These are phyloP conservation scores for Talpa occidentalis DNA, from an alignment of 2,113 vertebrate genomes.

Conservation along the genomic window DNA sequence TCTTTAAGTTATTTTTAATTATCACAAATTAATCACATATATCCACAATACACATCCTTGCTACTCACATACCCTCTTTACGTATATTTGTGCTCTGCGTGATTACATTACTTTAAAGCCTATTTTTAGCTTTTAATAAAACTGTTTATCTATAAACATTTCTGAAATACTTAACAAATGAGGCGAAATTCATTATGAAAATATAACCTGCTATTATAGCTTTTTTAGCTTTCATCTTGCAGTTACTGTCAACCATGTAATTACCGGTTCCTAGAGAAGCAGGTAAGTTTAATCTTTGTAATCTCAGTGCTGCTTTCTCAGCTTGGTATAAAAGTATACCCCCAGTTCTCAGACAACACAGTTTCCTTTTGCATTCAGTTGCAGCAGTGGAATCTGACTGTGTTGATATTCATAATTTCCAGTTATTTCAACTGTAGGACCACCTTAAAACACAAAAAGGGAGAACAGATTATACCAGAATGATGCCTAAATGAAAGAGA, in stretches of 20 bases:
- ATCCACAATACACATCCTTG: constrained; percentile 34
- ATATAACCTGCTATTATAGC: constrained; percentile 40
- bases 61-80: constrained; percentile 54
- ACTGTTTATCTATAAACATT: constrained; percentile 38
- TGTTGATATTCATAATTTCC: not conserved
- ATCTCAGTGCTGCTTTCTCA: constrained; percentile 1
- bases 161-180: constrained; percentile 63
- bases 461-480: not conserved
- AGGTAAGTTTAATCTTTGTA: constrained; percentile 16
- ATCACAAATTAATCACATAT: constrained; percentile 58
- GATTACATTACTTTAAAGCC: constrained; percentile 55
- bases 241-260: constrained; percentile 50
- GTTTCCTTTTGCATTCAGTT: not conserved
- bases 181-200: constrained; percentile 63
- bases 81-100: constrained; percentile 65
- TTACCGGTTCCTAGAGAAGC: constrained; percentile 51
- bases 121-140: constrained; percentile 69
- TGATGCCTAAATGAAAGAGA: not conserved
- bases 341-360: not conserved
- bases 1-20: constrained; percentile 51
- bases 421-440: constrained; percentile 93
- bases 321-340: not conserved
- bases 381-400: not conserved
- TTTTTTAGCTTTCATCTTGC: constrained; percentile 50
- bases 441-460: constrained; percentile 86